These are phyloP conservation scores for Sceloporus undulatus DNA, from an alignment of 2,113 vertebrate genomes.

Conservation along the genomic window DNA sequence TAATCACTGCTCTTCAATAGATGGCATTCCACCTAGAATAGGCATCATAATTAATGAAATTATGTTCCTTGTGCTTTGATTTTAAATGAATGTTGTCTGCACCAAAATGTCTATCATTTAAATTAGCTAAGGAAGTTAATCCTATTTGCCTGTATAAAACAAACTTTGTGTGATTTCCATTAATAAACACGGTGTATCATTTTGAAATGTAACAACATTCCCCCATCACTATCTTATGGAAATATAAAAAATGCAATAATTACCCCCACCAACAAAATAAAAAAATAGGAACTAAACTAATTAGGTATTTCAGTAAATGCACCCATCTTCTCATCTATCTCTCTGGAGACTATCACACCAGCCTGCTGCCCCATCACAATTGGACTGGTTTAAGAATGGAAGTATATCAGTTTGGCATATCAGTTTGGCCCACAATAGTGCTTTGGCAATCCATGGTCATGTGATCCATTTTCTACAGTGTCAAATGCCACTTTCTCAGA, in stretches of 20 bases:
- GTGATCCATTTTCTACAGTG: too few relatives aligned
- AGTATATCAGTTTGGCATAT: too few relatives aligned
- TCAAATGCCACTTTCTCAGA: too few relatives aligned
- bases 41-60: conserved; percentile 58
- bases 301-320: not conserved
- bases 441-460: too few relatives aligned
- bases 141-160: conserved; percentile 28
- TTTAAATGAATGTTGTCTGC: conserved; percentile 57
- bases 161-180: conserved; percentile 45
- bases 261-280: not conserved
- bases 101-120: conserved; percentile 32
- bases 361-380: too few relatives aligned
- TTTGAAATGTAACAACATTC: conserved; percentile 40
- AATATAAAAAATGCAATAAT: not conserved
- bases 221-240: not conserved
- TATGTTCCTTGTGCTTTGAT: conserved; percentile 40
- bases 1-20: conserved; percentile 57
- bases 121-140: conserved; percentile 53
- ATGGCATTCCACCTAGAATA: conserved; percentile 51
- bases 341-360: not conserved
- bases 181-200: conserved; percentile 27
- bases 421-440: too few relatives aligned
- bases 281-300: conserved; percentile 21
- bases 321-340: conserved; percentile 11
- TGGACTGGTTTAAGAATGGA: too few relatives aligned